Evolutionary conservation across 2,113 vertebrate species (phyloP).

Genomic region (Charadrius vociferus): DNA sequence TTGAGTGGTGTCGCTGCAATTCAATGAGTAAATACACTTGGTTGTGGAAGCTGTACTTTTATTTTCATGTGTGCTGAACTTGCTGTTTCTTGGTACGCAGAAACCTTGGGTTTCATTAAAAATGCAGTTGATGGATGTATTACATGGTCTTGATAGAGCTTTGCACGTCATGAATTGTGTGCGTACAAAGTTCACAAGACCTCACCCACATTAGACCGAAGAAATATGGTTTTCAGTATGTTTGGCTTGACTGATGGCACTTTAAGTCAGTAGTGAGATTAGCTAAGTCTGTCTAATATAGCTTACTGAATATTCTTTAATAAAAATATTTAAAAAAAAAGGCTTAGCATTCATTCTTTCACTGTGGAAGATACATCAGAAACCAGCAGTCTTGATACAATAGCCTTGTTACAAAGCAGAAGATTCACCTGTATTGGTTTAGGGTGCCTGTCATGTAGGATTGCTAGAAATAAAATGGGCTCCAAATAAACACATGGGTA

Average conservation of each 20-base stretch:
- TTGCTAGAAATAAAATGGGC: not conserved
- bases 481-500: not conserved
- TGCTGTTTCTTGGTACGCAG: not conserved
- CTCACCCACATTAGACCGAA: not conserved
- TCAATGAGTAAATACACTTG: not conserved
- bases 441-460: not conserved
- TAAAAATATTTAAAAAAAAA: not conserved
- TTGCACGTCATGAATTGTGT: not conserved
- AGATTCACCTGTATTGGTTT: not conserved
- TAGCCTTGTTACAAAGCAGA: not conserved
- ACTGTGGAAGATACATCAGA: not conserved
- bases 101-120: not conserved
- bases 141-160: not conserved
- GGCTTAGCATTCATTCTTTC: not conserved
- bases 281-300: not conserved
- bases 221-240: not conserved
- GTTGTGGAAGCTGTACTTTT: not conserved
- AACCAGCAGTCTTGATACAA: not conserved
- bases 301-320: constrained; percentile 16
- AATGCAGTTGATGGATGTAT: not conserved
- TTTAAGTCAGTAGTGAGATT: constrained; percentile 5
- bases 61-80: not conserved
- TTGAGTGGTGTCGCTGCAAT: not conserved
- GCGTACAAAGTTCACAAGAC: not conserved
- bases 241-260: constrained; percentile 16